Base-by-base conservation (phyloP, 2,797 vertebrate species). In the Gymnothorax reevesii region DNA sequence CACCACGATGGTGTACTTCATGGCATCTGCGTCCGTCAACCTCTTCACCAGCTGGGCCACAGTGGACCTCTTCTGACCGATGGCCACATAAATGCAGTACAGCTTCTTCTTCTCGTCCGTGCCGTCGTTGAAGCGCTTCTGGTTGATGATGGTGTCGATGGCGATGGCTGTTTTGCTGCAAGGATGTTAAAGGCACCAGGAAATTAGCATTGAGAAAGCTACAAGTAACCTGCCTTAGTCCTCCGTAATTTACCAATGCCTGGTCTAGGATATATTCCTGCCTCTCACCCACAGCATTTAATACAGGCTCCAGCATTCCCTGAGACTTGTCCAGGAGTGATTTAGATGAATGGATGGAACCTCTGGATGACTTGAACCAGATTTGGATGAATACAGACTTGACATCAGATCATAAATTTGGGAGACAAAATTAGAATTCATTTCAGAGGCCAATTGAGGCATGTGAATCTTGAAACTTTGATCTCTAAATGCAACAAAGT, bases 1-100 rank as follows among this genome's bases (percentile, higher is more conserved):
- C 83, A 99, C 98, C 94, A 99, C 99, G 0, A 99, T 99, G 75
- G 98, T 99, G 93, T 99, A 99, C 92, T 99, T 98, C 98, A 99
- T 99, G 90, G 99, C 98, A 94, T 98, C 97, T 55, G 98, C 94
- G 62, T 99, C 97, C 49, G 97, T 98, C 7, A 99, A 95, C 93
- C 98, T 97, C 95, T 99, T 99, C 57, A 99, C 98, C 93, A 99
- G 94, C 94, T 99, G 98, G 87, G 98, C 99, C 90, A 99, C 99
- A 0, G 99, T 99, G 87, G 98, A 99, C 69, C 99, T 97, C 94
- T 99, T 99, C 94, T 99, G 99, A 17, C 99, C 98, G 55, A 99
- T 99, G 88, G 99, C 98, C 17, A 99, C 98, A 0, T 99, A 99
- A 93, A 99, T 99, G 89, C 98, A 99, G 92, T 99, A 99, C 25